Base-by-base conservation (phyloP, 1,140 invertebrate species). In the Macrobrachium rosenbergii region DNA sequence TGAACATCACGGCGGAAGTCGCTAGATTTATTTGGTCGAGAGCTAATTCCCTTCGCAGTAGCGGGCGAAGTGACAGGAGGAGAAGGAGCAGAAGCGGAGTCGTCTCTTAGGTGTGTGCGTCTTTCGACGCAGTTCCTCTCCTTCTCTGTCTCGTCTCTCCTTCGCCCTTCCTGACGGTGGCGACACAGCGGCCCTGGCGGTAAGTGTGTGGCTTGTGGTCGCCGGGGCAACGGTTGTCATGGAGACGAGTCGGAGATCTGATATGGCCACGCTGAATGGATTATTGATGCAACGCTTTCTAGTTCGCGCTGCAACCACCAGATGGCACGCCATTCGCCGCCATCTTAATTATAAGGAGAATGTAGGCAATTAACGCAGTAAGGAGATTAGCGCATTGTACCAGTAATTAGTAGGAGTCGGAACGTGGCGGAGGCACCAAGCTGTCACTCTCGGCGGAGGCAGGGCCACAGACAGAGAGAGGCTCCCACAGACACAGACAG, bases 271-370 rank as follows among this genome's bases (percentile, higher is more conserved):
- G 79, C 79, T 81, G 85, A 82, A 82, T 81, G 79, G 85, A 77
- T 76, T 81, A 82, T 82, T 81, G 85, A 87, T 81, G 85, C 78
- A 82, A 82, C 79, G 69, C 78, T 67, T 52, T 59, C 63, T 82
- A 73, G 80, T 88, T 88, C 79, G 62, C 80, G 62, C 62, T 69
- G 80, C 86, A 76, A 77, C 86, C 86, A 45, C 86, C 80, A 88
- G 86, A 88, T 88, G 86, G 45, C 86, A 73, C 80, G 80, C 69
- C 86, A 88, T 69, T 88, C 86, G 86, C 45, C 85, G 69, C 85
- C 86, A 80, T 88, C 86, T 88, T 88, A 88, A 88, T 88, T 88
- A 88, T 88, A 82, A 82, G 86, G 86, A 88, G 86, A 88, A 82
- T 88, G 86, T 88, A 88, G 86, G 86, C 86, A 88, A 88, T 88